Evolutionary conservation across 2,113 vertebrate species (phyloP).

Genomic region (Peromyscus maniculatus): DNA sequence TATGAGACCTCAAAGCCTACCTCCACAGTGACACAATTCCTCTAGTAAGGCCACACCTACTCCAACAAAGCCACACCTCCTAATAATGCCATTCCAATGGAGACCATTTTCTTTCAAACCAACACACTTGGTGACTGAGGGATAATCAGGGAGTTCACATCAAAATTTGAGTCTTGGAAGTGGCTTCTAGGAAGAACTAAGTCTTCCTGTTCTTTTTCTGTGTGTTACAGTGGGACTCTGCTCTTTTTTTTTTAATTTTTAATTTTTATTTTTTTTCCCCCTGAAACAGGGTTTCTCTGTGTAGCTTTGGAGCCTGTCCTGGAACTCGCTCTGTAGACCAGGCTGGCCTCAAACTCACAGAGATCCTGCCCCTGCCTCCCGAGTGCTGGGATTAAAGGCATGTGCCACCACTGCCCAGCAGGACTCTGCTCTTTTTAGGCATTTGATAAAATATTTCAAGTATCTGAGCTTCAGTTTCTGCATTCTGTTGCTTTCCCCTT

Average conservation of each 20-base stretch:
- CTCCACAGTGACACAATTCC: neutral
- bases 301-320: too few species aligned
- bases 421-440: neutral
- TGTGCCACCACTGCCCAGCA: too few species aligned
- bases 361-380: too few species aligned
- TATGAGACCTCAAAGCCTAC: neutral
- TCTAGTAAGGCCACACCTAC: neutral
- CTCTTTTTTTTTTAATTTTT: neutral
- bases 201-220: neutral
- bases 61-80: neutral
- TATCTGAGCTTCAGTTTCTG: constrained; percentile 33
- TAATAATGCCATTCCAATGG: neutral
- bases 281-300: too few species aligned
- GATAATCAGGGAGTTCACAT: neutral
- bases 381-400: too few species aligned
- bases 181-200: constrained; percentile 2
- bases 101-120: neutral
- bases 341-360: too few species aligned
- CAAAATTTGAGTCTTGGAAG: neutral
- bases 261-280: too few species aligned
- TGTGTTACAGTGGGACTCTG: constrained; percentile 5
- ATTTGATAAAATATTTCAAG: neutral
- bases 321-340: too few species aligned
- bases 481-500: neutral
- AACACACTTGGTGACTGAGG: neutral